These are phyloP conservation scores for Aphelocoma californica DNA, from an alignment of 2,797 vertebrate genomes.

Conservation along the genomic window DNA sequence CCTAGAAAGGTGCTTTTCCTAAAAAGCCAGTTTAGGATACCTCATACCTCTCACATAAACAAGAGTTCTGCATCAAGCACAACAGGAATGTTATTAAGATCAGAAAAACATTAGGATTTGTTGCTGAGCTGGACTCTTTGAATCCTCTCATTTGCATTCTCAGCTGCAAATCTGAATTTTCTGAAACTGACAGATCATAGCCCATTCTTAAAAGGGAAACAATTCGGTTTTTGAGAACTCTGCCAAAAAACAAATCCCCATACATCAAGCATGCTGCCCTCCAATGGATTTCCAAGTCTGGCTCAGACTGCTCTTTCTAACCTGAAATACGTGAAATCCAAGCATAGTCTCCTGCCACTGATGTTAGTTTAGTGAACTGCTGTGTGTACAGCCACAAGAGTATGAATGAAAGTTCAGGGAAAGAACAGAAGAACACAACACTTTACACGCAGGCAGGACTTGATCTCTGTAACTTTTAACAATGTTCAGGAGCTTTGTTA, in stretches of 20 bases:
- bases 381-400: not conserved
- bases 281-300: slow-evolving; percentile 24
- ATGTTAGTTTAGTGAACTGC: not conserved
- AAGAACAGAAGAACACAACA: not conserved
- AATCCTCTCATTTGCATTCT: not conserved
- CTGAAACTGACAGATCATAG: not conserved
- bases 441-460: not conserved
- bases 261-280: slow-evolving; percentile 32
- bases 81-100: not conserved
- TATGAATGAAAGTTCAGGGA: not conserved
- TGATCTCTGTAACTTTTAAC: not conserved
- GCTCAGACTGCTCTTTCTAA: slow-evolving; percentile 18
- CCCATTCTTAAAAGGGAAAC: not conserved
- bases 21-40: not conserved
- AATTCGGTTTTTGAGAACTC: not conserved
- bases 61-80: not conserved
- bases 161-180: slow-evolving; percentile 1
- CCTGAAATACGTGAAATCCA: not conserved
- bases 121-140: not conserved
- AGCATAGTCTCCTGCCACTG: not conserved
- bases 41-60: not conserved
- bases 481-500: not conserved
- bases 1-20: not conserved
- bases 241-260: slow-evolving; percentile 25
- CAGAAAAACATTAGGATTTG: not conserved